Evolutionary conservation across 2,888 invertebrate genomes (phyloP).

Genomic region (Physocephala rufipes): DNA sequence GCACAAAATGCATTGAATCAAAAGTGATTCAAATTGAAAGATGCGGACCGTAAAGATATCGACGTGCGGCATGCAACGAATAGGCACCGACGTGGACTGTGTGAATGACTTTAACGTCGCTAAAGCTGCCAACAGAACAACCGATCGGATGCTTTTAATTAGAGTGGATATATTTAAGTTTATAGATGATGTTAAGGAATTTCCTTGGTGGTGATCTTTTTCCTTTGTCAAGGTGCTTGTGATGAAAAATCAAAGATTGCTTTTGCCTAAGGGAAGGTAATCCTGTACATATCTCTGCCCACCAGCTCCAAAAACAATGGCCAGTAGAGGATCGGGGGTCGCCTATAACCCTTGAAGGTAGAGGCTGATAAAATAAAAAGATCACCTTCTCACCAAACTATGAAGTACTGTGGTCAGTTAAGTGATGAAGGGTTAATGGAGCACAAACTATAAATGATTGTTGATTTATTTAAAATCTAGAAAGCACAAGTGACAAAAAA

Average conservation of each 20-base stretch:
- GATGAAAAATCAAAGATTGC: neutral
- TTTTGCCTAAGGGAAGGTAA: neutral
- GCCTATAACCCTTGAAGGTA: no score
- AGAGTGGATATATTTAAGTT: slow-evolving; percentile 3
- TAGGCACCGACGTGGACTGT: neutral
- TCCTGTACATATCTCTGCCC: neutral
- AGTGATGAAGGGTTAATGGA: no score
- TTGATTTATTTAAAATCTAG: no score
- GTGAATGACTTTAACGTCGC: neutral
- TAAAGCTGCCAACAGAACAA: slow-evolving; percentile 1
- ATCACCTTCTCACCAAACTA: no score
- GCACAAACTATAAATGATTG: no score
- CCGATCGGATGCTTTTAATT: slow-evolving; percentile 18
- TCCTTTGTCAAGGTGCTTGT: neutral
- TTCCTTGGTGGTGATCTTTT: neutral
- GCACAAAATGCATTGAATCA: slow-evolving; percentile 45
- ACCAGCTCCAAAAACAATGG: no score
- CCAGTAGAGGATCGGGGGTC: no score
- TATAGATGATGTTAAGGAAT: neutral
- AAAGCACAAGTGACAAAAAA: no score
- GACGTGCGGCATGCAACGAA: neutral
- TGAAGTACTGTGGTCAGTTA: no score
- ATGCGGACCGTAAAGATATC: slow-evolving; percentile 12
- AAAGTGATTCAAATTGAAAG: slow-evolving; percentile 59
- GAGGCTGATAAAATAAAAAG: no score